These are phyloP conservation scores for Drosophila kohkoa DNA, from an alignment of 1,140 invertebrate genomes.

Conservation along the genomic window DNA sequence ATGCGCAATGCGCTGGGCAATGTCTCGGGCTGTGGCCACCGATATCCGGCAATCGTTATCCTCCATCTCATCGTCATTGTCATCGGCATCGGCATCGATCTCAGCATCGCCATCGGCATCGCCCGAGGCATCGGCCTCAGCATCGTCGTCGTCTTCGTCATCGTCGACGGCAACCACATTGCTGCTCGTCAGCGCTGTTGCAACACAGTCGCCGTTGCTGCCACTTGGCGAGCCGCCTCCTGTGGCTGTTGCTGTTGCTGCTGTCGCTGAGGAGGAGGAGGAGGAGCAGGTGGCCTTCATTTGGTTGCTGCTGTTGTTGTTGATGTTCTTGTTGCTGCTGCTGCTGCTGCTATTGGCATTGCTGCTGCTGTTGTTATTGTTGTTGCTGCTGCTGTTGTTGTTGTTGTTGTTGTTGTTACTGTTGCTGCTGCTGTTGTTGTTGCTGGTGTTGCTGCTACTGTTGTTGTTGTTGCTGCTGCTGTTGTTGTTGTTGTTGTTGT, in stretches of 20 bases:
- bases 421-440: constrained; percentile 28
- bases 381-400: constrained; percentile 38
- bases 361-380: constrained; percentile 29
- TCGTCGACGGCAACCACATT: constrained; percentile 54
- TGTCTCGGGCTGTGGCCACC: constrained; percentile 44
- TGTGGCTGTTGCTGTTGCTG: constrained; percentile 42
- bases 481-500: constrained; percentile 36
- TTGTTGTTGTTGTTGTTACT: constrained; percentile 33
- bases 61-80: constrained; percentile 46
- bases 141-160: constrained; percentile 53
- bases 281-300: constrained; percentile 47
- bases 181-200: constrained; percentile 23
- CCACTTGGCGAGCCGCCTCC: constrained; percentile 37
- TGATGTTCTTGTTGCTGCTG: constrained; percentile 43
- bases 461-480: constrained; percentile 41
- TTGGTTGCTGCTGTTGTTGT: constrained; percentile 39
- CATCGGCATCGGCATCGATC: constrained; percentile 27
- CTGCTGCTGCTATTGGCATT: constrained; percentile 38
- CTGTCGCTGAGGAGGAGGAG: constrained; percentile 32
- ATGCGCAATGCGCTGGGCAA: constrained; percentile 63
- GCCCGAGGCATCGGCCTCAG: constrained; percentile 44
- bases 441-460: constrained; percentile 35
- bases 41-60: constrained; percentile 32
- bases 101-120: constrained; percentile 52
- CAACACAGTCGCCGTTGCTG: constrained; percentile 54